phyloP scores from a whole-genome alignment of 2,888 invertebrate species.

The Anaspis maculata region DNA sequence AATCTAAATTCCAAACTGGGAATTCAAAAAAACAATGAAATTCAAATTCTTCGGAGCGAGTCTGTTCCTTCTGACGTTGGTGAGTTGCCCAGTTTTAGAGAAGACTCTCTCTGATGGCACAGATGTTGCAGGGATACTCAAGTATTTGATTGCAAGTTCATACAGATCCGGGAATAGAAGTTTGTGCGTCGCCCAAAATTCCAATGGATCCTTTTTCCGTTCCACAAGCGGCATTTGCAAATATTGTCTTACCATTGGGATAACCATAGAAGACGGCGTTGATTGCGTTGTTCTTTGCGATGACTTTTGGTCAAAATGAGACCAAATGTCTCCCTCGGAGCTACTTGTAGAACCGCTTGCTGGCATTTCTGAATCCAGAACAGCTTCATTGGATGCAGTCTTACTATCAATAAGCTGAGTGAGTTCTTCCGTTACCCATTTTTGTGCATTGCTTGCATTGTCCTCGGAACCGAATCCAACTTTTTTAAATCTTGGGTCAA shows the following conservation, averaged over 20 bases:
- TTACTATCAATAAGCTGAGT: no score
- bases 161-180: constrained; percentile 18
- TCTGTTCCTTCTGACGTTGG: constrained; percentile 18
- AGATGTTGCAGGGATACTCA: constrained; percentile 19
- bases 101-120: constrained; percentile 23
- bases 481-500: constrained; percentile 21
- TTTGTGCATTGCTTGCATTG: constrained; percentile 16
- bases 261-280: constrained; percentile 5
- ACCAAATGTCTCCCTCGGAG: constrained; percentile 3
- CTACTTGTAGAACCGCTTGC: neutral
- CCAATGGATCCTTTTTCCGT: constrained; percentile 13
- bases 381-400: no score
- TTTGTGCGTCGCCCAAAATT: constrained; percentile 18
- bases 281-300: no score
- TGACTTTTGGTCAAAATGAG: constrained; percentile 14
- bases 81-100: constrained; percentile 21
- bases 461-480: constrained; percentile 13
- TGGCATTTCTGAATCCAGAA: no score
- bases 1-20: no score
- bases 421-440: constrained; percentile 14
- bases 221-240: constrained; percentile 12
- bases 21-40: constrained; percentile 14
- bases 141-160: constrained; percentile 17
- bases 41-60: constrained; percentile 16
- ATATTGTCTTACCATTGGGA: constrained; percentile 13